Conservation (phyloP, 2,797 vertebrate species). For the Xiphorhynchus erythropygius region DNA sequence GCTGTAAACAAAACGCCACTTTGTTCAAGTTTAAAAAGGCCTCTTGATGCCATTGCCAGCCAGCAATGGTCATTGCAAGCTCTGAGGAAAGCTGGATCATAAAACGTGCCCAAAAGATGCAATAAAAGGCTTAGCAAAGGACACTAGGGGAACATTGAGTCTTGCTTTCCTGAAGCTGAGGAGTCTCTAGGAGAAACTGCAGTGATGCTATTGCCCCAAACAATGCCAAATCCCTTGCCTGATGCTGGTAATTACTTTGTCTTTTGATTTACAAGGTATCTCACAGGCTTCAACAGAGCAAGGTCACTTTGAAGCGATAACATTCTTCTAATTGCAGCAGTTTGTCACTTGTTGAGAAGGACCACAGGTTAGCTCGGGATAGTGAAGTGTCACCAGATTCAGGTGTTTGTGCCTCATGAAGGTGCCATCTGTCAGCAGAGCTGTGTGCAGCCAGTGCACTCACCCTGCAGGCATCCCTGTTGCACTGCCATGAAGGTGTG, state of each 20-base stretch:
- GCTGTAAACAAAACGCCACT: not conserved
- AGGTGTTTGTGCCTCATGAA: not conserved
- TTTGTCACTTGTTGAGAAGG: not conserved
- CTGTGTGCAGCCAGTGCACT: not conserved
- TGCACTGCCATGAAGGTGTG: not conserved
- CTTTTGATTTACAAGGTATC: not conserved
- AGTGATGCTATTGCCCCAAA: not conserved
- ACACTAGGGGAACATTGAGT: not conserved
- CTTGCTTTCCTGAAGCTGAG: not conserved
- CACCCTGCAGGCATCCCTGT: not conserved
- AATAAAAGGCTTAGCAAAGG: not conserved
- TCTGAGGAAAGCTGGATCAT: not conserved
- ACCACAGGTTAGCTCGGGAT: not conserved
- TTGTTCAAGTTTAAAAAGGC: not conserved
- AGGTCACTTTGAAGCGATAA: not conserved
- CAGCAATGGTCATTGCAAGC: not conserved
- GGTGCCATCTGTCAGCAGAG: not conserved
- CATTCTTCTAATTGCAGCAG: not conserved
- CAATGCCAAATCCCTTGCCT: not conserved
- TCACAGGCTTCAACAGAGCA: not conserved
- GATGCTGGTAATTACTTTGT: not conserved
- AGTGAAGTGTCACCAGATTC: not conserved
- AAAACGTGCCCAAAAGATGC: not conserved
- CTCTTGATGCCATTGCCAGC: not conserved
- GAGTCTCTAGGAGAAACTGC: not conserved